Evolutionary conservation across 2,113 vertebrate species (phyloP).

Genomic region (Cryptotis parvus): DNA sequence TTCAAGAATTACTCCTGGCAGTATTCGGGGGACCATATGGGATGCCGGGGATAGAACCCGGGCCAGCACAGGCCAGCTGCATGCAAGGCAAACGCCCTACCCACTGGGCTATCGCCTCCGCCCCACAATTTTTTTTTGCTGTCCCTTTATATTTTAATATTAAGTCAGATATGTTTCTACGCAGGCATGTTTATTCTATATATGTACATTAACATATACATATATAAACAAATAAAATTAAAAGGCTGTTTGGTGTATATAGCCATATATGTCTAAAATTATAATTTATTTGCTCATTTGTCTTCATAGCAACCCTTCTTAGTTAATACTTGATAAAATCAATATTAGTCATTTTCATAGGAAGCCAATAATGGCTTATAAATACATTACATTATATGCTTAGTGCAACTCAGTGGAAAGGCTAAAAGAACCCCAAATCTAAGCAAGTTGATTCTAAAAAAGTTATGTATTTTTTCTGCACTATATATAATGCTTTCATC

Average conservation of each 20-base stretch:
- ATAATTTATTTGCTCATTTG: slow-evolving; percentile 13
- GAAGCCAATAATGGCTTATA: neutral
- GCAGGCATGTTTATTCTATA: neutral
- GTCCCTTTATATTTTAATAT: neutral
- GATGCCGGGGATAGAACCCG: too few species aligned
- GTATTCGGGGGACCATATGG: too few species aligned
- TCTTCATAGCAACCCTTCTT: neutral
- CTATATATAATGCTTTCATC: neutral
- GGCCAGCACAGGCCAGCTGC: too few species aligned
- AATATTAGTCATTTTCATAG: neutral
- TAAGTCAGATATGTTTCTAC: neutral
- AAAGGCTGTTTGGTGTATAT: slow-evolving; percentile 1
- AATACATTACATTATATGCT: slow-evolving; percentile 3
- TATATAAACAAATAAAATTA: neutral
- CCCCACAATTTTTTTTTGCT: too few species aligned
- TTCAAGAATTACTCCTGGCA: too few species aligned
- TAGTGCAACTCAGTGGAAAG: neutral
- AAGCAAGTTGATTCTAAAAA: neutral
- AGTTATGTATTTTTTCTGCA: slow-evolving; percentile 8
- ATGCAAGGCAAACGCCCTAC: too few species aligned
- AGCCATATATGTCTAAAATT: neutral
- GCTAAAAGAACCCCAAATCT: neutral
- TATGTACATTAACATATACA: neutral
- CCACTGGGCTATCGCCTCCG: too few species aligned
- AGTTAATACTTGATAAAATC: neutral